A percentile compares a stretch with the other conserved stretches of the same genome.
Conservation (phyloP, 2,888 invertebrate genomes). For the Trichogramma evanescens region DNA sequence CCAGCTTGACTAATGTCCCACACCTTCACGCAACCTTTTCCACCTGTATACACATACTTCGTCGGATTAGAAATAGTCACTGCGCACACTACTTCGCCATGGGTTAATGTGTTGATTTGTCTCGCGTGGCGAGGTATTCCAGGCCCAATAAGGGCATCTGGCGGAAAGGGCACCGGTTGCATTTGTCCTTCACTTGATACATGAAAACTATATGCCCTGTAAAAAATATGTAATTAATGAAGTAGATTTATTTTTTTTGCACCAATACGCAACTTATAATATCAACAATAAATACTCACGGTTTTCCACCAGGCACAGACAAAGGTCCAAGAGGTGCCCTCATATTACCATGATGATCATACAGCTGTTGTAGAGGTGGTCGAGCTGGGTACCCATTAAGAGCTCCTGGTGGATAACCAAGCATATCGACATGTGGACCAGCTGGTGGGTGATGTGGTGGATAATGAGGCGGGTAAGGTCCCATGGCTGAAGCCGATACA, state of each 20-base stretch:
- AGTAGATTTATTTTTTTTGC: not conserved
- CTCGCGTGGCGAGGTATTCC: slow-evolving; percentile 90
- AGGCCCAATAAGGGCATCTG: slow-evolving; percentile 86
- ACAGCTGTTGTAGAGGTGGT: slow-evolving; percentile 60
- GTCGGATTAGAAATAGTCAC: slow-evolving; percentile 92
- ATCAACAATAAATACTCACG: slow-evolving; percentile 57
- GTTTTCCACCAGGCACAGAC: slow-evolving; percentile 73
- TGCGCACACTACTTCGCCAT: slow-evolving; percentile 95
- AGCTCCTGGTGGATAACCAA: slow-evolving; percentile 54
- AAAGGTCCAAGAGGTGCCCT: slow-evolving; percentile 59
- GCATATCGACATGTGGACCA: slow-evolving; percentile 46
- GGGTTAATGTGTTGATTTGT: slow-evolving; percentile 85
- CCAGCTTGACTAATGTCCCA: slow-evolving; percentile 92
- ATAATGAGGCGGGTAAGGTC: slow-evolving; percentile 45
- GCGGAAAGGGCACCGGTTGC: slow-evolving; percentile 90
- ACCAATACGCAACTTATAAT: not conserved
- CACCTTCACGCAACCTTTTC: slow-evolving; percentile 95
- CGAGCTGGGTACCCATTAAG: slow-evolving; percentile 59
- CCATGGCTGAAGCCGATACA: slow-evolving; percentile 43
- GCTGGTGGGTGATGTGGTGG: slow-evolving; percentile 46
- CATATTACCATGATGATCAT: slow-evolving; percentile 63
- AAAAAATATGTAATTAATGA: slow-evolving; percentile 36
- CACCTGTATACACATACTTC: slow-evolving; percentile 94
- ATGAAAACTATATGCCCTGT: slow-evolving; percentile 89
- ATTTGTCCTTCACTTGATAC: slow-evolving; percentile 83